Evolutionary conservation across 2,797 vertebrate species (phyloP).

Genomic region (Hypotaenidia philippensis): DNA sequence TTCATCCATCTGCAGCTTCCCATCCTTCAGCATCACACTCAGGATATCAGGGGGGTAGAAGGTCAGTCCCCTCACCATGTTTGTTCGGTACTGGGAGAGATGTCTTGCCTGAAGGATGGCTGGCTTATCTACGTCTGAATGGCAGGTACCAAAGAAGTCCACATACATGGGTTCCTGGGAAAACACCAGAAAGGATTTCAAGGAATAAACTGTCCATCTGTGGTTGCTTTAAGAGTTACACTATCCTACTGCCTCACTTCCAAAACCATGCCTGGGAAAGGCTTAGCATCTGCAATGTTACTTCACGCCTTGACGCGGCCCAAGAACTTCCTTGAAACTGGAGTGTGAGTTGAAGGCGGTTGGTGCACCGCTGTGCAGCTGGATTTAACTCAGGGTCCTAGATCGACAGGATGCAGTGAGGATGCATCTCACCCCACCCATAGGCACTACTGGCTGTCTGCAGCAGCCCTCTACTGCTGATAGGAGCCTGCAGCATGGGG

Average conservation of each 20-base stretch:
- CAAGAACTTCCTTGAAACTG: neutral
- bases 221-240: neutral
- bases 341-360: neutral
- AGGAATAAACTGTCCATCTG: neutral
- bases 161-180: constrained; percentile 89
- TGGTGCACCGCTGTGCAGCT: neutral
- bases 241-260: neutral
- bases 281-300: neutral
- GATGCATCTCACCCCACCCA: neutral
- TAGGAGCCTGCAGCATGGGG: neutral
- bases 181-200: neutral
- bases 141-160: constrained; percentile 93
- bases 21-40: constrained; percentile 77
- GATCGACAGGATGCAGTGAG: neutral
- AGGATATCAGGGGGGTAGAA: constrained; percentile 83
- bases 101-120: constrained; percentile 84
- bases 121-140: constrained; percentile 85
- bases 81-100: constrained; percentile 80
- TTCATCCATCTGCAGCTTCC: constrained; percentile 76
- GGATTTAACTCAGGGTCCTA: neutral
- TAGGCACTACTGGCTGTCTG: neutral
- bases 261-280: neutral
- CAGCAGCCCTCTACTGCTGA: neutral
- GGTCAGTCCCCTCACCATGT: constrained; percentile 80
- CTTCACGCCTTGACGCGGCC: neutral